Base-by-base conservation (phyloP, 2,113 vertebrate genomes). In the Solea senegalensis region DNA sequence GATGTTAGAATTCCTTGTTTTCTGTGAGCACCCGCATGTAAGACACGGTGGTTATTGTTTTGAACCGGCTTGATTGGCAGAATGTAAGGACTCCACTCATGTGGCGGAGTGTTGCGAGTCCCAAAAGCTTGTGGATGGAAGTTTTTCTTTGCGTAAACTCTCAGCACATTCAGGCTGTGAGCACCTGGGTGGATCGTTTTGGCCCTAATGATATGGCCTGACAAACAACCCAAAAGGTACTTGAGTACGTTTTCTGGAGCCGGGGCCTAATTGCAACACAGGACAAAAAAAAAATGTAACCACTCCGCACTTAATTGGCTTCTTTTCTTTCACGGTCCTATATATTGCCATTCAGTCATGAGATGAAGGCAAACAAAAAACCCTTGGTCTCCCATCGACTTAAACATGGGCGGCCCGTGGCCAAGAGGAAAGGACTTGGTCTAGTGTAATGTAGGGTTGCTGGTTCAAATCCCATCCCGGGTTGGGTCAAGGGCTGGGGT, bases 291-390 rank as follows among this genome's bases (percentile, higher is more conserved):
- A 88, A 90, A 90, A 92, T 91, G 75, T 79, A 93, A 89, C 88
- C 59, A 54, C 79, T 82, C 84, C 11, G 44, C 69, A 65, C 86
- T 88, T 93, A 93, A 93, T 93, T 93, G 93, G 92, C 68, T 87
- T 89, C 90, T 89, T 93, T 89, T 92, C 87, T 88, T 91, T 91
- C 74, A 87, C 78, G 84, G 59, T 65, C 81, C 86, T 86, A 91
- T 91, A 90, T 77, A 74, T 87, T 60, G 78, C 84, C 76, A 90
- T 92, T 92, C 89, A 93, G 83, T 84, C 78, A 87, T 88, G 86
- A 91, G 88, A 92, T 82, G 84, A 82, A 84, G 80, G 86, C 90
- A 92, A 92, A 94, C 92, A 93, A 93, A 93, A 94, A 92, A 88
- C 87, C 85, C 69, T 66, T 61, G 87, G 73, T 80, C 80, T 84